Evolutionary conservation across 2,113 vertebrate species (phyloP).

Genomic region (Gobiocypris rarus): DNA sequence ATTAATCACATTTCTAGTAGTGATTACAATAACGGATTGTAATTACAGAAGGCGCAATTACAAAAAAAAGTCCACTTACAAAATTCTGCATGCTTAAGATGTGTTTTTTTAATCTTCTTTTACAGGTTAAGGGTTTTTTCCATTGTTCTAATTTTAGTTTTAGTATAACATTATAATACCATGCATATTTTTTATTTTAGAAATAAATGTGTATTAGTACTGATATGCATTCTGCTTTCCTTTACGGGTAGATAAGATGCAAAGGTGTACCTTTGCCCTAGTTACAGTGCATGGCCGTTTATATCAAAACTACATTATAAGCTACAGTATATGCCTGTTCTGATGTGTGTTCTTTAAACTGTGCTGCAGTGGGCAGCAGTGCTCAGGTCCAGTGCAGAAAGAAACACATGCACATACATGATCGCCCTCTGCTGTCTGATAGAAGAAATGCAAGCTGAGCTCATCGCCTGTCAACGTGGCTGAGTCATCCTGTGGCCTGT

Average conservation of each 20-base stretch:
- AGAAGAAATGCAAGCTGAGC: conserved; percentile 40
- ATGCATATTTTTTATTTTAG: no score
- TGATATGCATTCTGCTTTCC: neutral
- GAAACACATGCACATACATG: neutral
- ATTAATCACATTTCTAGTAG: no score
- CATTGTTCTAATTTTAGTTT: no score
- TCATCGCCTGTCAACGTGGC: conserved; percentile 58
- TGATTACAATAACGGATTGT: no score
- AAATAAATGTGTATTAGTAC: no score
- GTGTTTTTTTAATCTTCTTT: no score
- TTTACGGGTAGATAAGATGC: neutral
- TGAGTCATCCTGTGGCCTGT: conserved; percentile 76
- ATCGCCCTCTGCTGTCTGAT: conserved; percentile 65
- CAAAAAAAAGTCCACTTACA: no score
- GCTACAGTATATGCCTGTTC: neutral
- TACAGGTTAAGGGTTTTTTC: no score
- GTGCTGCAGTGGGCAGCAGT: conserved; percentile 58
- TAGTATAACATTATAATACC: no score
- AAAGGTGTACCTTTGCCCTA: neutral
- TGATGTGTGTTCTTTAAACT: conserved; percentile 29
- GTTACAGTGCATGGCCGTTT: neutral
- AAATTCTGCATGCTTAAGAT: no score
- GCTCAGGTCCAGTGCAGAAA: conserved; percentile 39
- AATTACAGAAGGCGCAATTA: no score
- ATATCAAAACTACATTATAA: neutral